phyloP scores from a whole-genome alignment of 2,797 vertebrate genomes.

The Peromyscus attwateri region DNA sequence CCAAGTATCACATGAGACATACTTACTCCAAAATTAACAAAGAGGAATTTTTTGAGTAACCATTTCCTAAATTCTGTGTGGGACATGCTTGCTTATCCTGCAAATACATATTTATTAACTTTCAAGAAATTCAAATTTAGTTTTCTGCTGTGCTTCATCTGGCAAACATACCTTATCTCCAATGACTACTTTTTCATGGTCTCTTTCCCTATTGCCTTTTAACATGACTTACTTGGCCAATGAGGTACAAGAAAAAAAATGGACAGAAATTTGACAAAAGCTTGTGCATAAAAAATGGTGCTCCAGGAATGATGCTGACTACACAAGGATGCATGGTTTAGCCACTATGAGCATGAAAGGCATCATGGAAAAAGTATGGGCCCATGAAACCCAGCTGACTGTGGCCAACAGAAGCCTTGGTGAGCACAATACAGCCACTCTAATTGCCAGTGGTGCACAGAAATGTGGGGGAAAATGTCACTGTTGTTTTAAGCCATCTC shows the following conservation, averaged over 20 bases:
- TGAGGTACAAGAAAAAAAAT: not conserved
- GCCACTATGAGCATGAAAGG: not conserved
- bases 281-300: not conserved
- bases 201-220: not conserved
- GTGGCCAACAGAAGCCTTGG: not conserved
- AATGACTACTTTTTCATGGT: not conserved
- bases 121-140: constrained; percentile 28
- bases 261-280: not conserved
- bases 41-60: not conserved
- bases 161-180: not conserved
- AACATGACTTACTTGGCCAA: not conserved
- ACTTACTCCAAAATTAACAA: not conserved
- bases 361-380: not conserved
- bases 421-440: not conserved
- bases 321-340: not conserved
- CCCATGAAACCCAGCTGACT: not conserved
- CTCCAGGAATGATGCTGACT: not conserved
- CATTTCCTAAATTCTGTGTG: not conserved
- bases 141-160: not conserved
- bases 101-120: not conserved
- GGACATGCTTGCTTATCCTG: not conserved
- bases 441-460: not conserved
- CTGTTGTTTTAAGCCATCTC: not conserved
- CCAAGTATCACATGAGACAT: not conserved
- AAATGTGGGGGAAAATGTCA: not conserved